A percentile compares a stretch with the other conserved stretches of the same genome.
Conservation (phyloP, 2,113 vertebrate species). For the Himantopus leucocephalus region DNA sequence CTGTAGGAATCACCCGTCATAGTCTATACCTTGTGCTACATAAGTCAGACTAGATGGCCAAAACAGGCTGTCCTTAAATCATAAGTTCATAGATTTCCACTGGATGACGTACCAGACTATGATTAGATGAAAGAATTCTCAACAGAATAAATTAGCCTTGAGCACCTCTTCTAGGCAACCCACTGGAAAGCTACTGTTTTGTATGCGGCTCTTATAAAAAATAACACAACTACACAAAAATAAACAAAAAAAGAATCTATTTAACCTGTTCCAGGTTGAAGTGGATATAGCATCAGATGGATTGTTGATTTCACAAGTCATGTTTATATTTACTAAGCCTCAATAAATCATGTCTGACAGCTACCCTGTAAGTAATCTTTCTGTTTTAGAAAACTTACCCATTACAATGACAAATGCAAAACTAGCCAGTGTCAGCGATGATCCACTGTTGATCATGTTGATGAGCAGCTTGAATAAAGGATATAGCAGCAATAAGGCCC, state of each 20-base stretch:
- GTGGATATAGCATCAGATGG: background rate
- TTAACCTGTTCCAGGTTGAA: background rate
- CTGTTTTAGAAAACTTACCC: constrained; percentile 76
- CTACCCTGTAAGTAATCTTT: background rate
- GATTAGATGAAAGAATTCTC: background rate
- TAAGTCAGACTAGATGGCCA: background rate
- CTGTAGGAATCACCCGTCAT: background rate
- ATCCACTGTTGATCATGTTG: constrained; percentile 84
- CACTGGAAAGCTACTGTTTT: background rate
- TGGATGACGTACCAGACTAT: background rate
- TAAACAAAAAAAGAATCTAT: background rate
- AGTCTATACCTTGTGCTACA: background rate
- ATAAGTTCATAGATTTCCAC: background rate
- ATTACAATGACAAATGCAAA: constrained; percentile 82
- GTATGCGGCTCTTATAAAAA: background rate
- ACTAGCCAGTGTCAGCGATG: constrained; percentile 78
- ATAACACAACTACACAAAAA: background rate
- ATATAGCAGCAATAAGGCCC: constrained; percentile 85
- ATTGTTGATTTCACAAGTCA: background rate
- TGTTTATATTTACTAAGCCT: background rate
- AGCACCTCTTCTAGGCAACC: background rate
- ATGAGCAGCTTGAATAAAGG: constrained; percentile 83
- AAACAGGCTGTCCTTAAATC: background rate
- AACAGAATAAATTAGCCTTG: background rate
- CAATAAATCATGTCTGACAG: background rate